Conservation (phyloP, 2,113 vertebrate genomes). For the Rhodinocichla rosea region DNA sequence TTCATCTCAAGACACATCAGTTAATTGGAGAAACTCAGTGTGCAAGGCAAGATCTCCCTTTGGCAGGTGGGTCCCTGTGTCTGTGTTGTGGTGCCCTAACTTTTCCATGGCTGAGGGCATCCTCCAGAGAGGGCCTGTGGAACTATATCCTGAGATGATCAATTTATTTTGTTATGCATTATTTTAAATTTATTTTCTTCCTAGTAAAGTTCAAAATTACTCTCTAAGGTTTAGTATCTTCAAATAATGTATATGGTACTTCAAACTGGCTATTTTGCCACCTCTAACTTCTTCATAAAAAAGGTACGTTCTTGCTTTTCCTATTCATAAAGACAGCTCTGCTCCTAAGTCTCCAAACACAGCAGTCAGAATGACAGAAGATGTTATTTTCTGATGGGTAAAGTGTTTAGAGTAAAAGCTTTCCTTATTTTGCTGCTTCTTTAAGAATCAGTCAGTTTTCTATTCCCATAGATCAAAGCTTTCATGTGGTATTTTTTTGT, state of each 20-base stretch:
- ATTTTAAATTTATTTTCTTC: background rate
- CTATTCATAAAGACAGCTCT: background rate
- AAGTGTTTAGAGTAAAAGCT: background rate
- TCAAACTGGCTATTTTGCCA: background rate
- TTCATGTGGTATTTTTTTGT: background rate
- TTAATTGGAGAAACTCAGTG: background rate
- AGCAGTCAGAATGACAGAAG: background rate
- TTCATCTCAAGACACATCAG: rapidly evolving
- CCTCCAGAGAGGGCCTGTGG: background rate
- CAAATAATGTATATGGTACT: background rate
- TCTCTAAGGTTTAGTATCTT: background rate
- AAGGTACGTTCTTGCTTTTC: background rate
- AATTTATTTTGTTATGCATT: background rate
- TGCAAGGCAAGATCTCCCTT: background rate
- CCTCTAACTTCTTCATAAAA: background rate
- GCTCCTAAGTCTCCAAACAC: background rate
- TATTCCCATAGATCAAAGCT: conserved; percentile 14
- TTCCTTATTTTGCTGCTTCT: background rate
- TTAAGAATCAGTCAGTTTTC: conserved; percentile 19
- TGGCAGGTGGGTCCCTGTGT: background rate
- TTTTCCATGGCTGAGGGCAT: background rate
- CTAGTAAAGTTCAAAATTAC: background rate
- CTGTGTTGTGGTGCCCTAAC: background rate
- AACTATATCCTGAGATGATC: background rate
- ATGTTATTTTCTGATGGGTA: conserved; percentile 16